A percentile compares a stretch with the other conserved stretches of the same genome.
Conservation (phyloP, 2,888 invertebrate genomes). For the Amiota minor region DNA sequence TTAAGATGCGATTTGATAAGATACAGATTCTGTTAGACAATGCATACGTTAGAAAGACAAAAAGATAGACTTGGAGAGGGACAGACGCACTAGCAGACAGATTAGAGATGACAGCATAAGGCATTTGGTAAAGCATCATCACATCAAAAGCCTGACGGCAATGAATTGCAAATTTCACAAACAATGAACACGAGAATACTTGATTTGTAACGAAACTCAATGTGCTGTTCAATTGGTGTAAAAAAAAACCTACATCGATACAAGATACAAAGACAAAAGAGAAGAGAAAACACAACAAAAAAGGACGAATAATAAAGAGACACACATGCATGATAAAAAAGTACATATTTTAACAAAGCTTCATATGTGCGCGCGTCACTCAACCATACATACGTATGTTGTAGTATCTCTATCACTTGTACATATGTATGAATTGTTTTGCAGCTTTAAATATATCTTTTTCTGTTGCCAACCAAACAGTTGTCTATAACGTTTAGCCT, state of each 20-base stretch:
- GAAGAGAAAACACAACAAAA: background rate
- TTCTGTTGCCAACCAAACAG: background rate
- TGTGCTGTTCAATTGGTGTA: slow-evolving; percentile 1
- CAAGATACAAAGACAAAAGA: slow-evolving; percentile 5
- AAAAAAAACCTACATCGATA: background rate
- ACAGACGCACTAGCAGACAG: no score
- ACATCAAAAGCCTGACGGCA: slow-evolving; percentile 36
- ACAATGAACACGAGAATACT: slow-evolving; percentile 34
- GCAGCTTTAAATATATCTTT: background rate
- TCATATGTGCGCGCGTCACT: slow-evolving; percentile 20
- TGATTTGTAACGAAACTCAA: slow-evolving; percentile 10
- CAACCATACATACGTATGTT: background rate
- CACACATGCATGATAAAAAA: background rate
- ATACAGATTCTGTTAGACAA: slow-evolving; percentile 5
- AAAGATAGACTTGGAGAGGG: background rate
- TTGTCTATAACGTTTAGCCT: background rate
- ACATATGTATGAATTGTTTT: background rate
- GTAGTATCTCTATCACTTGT: background rate
- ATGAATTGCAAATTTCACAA: slow-evolving; percentile 57
- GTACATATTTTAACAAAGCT: background rate
- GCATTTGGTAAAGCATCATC: background rate
- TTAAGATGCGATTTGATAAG: slow-evolving; percentile 32
- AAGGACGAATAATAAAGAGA: background rate
- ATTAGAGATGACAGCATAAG: background rate
- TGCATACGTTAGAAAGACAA: background rate